Base-by-base conservation (phyloP, 2,888 invertebrate species). In the Glyphotaelius pellucidus region DNA sequence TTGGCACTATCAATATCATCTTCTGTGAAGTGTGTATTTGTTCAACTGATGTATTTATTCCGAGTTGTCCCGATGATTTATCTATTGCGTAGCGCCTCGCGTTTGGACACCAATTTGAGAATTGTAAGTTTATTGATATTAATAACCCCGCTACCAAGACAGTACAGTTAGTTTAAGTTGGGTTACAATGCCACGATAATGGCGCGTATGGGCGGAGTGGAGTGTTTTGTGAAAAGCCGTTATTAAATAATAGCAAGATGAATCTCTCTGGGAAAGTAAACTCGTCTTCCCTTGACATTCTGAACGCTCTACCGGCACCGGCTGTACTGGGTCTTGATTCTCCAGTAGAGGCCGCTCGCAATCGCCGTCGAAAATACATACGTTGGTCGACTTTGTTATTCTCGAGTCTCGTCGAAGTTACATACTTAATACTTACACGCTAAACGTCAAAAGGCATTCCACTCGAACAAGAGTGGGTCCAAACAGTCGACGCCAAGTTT, bases 191-290 rank as follows among this genome's bases (percentile, higher is more conserved):
- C 14, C 19, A 52, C 52, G 5, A 52, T 19, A 19, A 52, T 52
- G 15, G 52, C 52, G 52, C 52, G 25, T 15, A 67, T 35, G 83
- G 83, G 83, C 7, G 83, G 15, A 25, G 42, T 30, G 86, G 86
- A 30, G 25, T 12, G 11, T 86, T 3, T 42, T 47, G 86, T 15
- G 12, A 87, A 86, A 38, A 25, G 30, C 86, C 30, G n/a, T 47
- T n/a, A 47, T 87, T 87, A 87, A 52, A 42, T 42, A 31, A 89
- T 89, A 42, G 80, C 88, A 31, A 35, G 80, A 89, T 67, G 79
- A 89, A 89, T 42, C 30, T 88, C 52, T 32, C 32, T 35, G 67
- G 38, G 87, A 67, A 31, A 67, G 31, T 87, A 35, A 52, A 32
- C 11, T 11, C 32, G 87, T 31, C 52, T 42, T 89, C 88, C 88